These are phyloP conservation scores for Xyliphius kryptos DNA, from an alignment of 2,113 vertebrate species.

Conservation along the genomic window DNA sequence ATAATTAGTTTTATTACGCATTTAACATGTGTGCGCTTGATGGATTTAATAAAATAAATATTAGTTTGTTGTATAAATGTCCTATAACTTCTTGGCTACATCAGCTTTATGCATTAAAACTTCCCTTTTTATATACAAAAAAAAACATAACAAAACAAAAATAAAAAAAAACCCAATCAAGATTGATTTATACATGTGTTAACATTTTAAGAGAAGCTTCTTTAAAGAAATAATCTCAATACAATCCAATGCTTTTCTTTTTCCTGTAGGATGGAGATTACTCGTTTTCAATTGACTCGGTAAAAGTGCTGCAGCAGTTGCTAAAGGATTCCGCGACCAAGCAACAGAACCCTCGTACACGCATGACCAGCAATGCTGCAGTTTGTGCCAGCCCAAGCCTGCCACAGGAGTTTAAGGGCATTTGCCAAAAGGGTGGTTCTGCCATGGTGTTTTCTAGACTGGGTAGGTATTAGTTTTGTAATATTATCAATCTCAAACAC, in stretches of 20 bases:
- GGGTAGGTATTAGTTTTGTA: conserved; percentile 50
- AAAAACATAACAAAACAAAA: too few species aligned
- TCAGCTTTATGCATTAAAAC: too few species aligned
- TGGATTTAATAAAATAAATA: too few species aligned
- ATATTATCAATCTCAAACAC: too few species aligned
- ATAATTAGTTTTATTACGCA: too few species aligned
- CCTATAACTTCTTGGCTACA: too few species aligned
- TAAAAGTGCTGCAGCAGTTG: conserved; percentile 69
- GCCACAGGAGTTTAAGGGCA: conserved; percentile 61
- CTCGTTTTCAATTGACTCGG: conserved; percentile 67
- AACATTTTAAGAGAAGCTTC: too few species aligned
- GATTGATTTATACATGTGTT: too few species aligned
- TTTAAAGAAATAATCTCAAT: background rate
- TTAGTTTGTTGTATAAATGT: too few species aligned
- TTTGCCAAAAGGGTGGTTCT: conserved; percentile 61
- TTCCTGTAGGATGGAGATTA: conserved; percentile 67
- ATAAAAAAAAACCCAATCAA: too few species aligned
- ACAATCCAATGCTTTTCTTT: background rate
- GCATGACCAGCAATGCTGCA: background rate
- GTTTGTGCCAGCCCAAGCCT: conserved; percentile 59
- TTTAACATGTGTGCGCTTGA: too few species aligned
- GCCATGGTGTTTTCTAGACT: conserved; percentile 56
- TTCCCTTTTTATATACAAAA: too few species aligned
- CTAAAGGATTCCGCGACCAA: background rate
- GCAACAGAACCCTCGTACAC: conserved; percentile 29